A percentile compares a stretch with the other conserved stretches of the same genome.
Evolutionary conservation across 2,113 vertebrate species (phyloP).

Genomic region (Equus przewalskii): DNA sequence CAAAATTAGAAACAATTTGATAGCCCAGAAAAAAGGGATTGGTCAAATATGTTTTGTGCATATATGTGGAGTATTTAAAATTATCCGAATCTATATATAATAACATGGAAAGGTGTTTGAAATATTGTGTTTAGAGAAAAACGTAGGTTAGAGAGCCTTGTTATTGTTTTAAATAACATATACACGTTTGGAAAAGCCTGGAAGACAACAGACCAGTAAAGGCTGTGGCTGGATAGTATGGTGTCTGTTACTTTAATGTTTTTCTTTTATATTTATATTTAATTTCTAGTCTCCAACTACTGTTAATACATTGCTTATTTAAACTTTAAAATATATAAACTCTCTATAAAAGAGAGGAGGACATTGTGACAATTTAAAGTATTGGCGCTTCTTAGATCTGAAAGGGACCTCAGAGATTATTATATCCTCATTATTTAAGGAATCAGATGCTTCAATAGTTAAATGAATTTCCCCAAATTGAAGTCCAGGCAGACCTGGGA

Average conservation of each 20-base stretch:
- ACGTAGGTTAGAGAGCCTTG: background rate
- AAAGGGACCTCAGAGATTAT: background rate
- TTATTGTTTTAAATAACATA: background rate
- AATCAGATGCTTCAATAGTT: background rate
- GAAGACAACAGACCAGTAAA: background rate
- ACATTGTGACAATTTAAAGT: background rate
- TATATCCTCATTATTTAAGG: background rate
- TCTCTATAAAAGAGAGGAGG: background rate
- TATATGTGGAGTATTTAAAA: background rate
- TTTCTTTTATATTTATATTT: background rate
- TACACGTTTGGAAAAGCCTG: background rate
- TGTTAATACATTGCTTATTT: background rate
- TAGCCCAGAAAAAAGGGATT: background rate
- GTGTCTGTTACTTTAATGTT: background rate
- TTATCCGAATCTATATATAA: background rate
- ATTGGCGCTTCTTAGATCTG: background rate
- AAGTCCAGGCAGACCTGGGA: background rate
- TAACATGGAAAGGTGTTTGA: background rate
- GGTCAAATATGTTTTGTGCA: background rate
- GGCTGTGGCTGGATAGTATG: background rate
- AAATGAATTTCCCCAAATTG: background rate
- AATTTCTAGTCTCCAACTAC: background rate
- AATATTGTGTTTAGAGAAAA: background rate
- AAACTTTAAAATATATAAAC: constrained; percentile 28
- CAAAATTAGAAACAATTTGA: background rate